Base-by-base conservation (phyloP, 2,113 vertebrate genomes). In the Sylvilagus bachmani region DNA sequence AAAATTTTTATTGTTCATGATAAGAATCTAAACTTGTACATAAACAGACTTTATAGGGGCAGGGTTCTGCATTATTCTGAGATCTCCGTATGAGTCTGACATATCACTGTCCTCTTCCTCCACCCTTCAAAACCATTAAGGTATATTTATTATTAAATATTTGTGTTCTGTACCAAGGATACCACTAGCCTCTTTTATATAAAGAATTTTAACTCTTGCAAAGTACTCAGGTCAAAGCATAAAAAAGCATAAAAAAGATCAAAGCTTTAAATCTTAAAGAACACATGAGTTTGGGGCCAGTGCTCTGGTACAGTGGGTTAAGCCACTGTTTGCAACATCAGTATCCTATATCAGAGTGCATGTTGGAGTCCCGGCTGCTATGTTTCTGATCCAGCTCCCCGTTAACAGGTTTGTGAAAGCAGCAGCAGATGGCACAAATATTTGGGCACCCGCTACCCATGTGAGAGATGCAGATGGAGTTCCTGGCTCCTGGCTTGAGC, bases 191-290 rank as follows among this genome's bases (percentile, higher is more conserved):
- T 89, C 36, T 78, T 73, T 93, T 58, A 51, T 51, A 62, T 53
- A 70, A 87, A 85, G 49, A 80, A 51, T 3, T 71, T 5, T 49
- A 85, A 91, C 62, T 85, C 17, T 19, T 83, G 24, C 67, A 58
- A 5, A 61, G 31, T 36, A 83, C 58, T 75, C 55, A 84, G 9
- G 49, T 38, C 21, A 88, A 51, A 93, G 64, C 67, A 31, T 25
- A 88, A 93, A 93, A 21, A 69, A n/a, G n/a, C 14, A 69, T 81
- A 12, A 27, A 86, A 25, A 70, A 83, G 31, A 89, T 9, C 5
- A 93, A 6, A 93, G 70, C 49, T 62, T 88, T 44, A 69, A 69
- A 79, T 93, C 14, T 88, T 73, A 78, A 83, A 78, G 22, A 61
- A 33, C 49, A 85, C 10, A 5, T 77, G 22, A 92, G 53, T 69